Conservation (phyloP, 2,797 vertebrate genomes). For the Pipistrellus pygmaeus region DNA sequence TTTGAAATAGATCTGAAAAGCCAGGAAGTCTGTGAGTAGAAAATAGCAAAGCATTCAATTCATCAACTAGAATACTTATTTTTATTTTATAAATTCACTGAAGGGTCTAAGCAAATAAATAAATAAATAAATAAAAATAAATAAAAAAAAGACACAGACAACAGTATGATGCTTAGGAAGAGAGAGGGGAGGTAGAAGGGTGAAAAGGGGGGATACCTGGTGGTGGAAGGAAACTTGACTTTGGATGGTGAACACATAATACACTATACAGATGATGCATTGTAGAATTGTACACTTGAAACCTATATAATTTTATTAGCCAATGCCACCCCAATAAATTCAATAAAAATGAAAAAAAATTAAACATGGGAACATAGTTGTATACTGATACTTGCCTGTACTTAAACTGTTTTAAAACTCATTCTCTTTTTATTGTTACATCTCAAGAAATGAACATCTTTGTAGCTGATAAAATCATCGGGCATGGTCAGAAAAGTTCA, state of each 20-base stretch:
- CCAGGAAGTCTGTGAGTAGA: conserved; percentile 58
- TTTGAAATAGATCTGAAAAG: conserved; percentile 75
- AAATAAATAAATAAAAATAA: not conserved
- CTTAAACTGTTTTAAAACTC: conserved; percentile 39
- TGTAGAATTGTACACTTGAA: not conserved
- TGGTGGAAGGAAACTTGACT: not conserved
- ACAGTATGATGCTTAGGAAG: not conserved
- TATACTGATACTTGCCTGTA: conserved; percentile 61
- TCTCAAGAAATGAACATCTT: conserved; percentile 52
- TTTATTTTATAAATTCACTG: conserved; percentile 58
- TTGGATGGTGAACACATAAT: not conserved
- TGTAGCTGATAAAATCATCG: conserved; percentile 45
- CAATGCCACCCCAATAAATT: not conserved
- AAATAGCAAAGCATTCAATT: conserved; percentile 70
- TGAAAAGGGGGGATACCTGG: not conserved
- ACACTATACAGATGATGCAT: not conserved
- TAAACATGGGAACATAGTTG: conserved; percentile 72
- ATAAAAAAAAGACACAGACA: not conserved
- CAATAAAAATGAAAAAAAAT: not conserved
- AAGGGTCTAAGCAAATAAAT: not conserved
- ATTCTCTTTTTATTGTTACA: conserved; percentile 74
- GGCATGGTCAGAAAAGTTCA: conserved; percentile 49
- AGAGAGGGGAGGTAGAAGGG: not conserved
- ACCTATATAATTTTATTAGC: not conserved
- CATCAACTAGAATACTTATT: conserved; percentile 70